Base-by-base conservation (phyloP, 1,140 invertebrate genomes). In the Apis dorsata region DNA sequence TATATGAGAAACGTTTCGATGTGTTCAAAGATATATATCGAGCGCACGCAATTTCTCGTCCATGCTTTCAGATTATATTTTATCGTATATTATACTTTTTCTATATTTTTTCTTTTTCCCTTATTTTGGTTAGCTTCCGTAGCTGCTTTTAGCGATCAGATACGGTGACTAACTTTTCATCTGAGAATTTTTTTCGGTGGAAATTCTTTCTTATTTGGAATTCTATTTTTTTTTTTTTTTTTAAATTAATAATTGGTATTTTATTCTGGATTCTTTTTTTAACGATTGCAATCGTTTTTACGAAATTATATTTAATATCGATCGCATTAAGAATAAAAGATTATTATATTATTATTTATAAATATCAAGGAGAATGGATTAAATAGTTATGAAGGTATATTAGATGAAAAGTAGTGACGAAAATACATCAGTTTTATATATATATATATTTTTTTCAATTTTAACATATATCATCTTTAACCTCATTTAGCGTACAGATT, bases 71-170 rank as follows among this genome's bases (percentile, higher is more conserved):
- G 49, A 51, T 75, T 44, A 44, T 44, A 24, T 70, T 77, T 66
- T 66, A 53, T 62, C 68, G 59, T 34, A 69, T 55, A 44, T 79
- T 74, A 49, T 87, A 4, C 17, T 55, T 60, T 21, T 21, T 21
- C 17, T 65, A 19, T 17, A 34, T 24, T 19, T 65, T 19, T 81
- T 49, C 57, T 83, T 89, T 90, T 53, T 70, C 13, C 19, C n/a
- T 44, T 60, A 11, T 89, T 59, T 82, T 70, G 65, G 82, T 88
- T 88, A 73, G 92, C 91, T 93, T 93, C 78, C 72, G 89, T 93
- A 92, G 91, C 85, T 87, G 92, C 89, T 92, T 91, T 80, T 92
- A 92, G 89, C 85, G 63, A 79, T 80, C 74, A 82, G 73, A 84
- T 82, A 87, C 68, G 17, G 34, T 34, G 44, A 24, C 62, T n/a